These are phyloP conservation scores for Drosophila parvula DNA, from an alignment of 1,140 invertebrate species.

Conservation along the genomic window DNA sequence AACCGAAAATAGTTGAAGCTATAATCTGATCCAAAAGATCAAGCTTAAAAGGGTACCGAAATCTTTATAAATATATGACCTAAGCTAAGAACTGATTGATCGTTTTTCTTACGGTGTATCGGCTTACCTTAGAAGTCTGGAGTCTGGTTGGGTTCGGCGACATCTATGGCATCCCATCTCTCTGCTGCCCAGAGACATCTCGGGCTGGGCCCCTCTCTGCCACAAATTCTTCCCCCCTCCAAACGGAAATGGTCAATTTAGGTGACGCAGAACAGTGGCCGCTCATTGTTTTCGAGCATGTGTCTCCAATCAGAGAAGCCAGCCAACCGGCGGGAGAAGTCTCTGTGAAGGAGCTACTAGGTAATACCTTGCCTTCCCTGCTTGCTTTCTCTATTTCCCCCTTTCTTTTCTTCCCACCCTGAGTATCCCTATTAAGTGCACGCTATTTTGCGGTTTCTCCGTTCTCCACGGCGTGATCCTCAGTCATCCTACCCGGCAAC, in stretches of 20 bases:
- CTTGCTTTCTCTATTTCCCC: not conserved
- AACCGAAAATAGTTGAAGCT: not conserved
- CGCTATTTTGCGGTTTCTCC: conserved; percentile 38
- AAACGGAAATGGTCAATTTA: conserved; percentile 75
- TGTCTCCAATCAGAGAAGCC: conserved; percentile 24
- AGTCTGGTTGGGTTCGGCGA: conserved; percentile 26
- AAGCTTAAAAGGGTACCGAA: not conserved
- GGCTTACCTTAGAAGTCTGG: conserved; percentile 20
- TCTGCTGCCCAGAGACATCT: not conserved
- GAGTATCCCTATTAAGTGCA: conserved; percentile 39
- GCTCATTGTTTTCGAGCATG: conserved; percentile 59
- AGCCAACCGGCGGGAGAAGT: conserved; percentile 12
- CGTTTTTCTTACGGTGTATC: conserved; percentile 11
- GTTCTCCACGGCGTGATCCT: conserved; percentile 23
- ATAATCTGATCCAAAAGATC: not conserved
- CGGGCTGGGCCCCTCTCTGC: not conserved
- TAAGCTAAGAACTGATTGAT: not conserved
- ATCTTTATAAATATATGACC: too few relatives aligned
- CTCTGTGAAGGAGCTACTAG: not conserved
- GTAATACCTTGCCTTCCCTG: not conserved
- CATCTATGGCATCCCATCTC: conserved; percentile 26
- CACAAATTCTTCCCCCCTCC: conserved; percentile 5
- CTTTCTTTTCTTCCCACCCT: not conserved
- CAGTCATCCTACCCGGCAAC: conserved; percentile 25
- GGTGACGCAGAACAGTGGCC: conserved; percentile 52